These are phyloP conservation scores for Ferdinandea cuprea DNA, from an alignment of 2,888 invertebrate species.

Conservation along the genomic window DNA sequence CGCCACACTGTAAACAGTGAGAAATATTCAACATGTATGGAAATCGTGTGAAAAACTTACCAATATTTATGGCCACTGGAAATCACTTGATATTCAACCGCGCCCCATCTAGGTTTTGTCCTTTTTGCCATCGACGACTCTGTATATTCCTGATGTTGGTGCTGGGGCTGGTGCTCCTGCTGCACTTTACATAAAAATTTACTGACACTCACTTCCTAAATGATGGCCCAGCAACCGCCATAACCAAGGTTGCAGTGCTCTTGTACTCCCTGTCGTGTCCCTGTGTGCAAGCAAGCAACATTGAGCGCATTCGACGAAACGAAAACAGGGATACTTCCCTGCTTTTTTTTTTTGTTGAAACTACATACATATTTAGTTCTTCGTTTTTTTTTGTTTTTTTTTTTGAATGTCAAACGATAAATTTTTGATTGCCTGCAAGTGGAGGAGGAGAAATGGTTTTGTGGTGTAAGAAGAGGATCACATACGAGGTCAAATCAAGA, in stretches of 20 bases:
- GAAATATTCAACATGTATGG: conserved; percentile 73
- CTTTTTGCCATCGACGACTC: conserved; percentile 37
- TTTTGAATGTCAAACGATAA: conserved; percentile 71
- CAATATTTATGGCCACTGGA: conserved; percentile 74
- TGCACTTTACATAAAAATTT: conserved; percentile 74
- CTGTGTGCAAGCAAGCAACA: conserved; percentile 61
- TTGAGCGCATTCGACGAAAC: conserved; percentile 59
- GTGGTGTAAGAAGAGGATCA: conserved; percentile 45
- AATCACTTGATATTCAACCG: conserved; percentile 73
- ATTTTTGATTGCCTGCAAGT: conserved; percentile 69
- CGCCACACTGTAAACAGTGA: conserved; percentile 56
- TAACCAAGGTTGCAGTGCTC: conserved; percentile 64
- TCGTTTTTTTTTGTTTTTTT: conserved; percentile 27
- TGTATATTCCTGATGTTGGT: background rate
- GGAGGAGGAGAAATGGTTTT: conserved; percentile 4
- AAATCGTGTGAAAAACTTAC: conserved; percentile 74
- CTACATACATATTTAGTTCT: background rate
- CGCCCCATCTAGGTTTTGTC: conserved; percentile 52
- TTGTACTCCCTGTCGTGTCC: conserved; percentile 62
- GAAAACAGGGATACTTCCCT: conserved; percentile 45
- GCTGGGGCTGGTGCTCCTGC: conserved; percentile 25
- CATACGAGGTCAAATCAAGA: conserved; percentile 72
- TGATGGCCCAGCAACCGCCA: conserved; percentile 71
- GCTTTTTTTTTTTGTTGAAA: conserved; percentile 31
- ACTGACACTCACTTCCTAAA: conserved; percentile 75